Percentiles rank a stretch among this genome's conserved stretches.
Evolutionary conservation across 2,113 vertebrate species (phyloP).

Genomic region (Petrocephalus zakoni): DNA sequence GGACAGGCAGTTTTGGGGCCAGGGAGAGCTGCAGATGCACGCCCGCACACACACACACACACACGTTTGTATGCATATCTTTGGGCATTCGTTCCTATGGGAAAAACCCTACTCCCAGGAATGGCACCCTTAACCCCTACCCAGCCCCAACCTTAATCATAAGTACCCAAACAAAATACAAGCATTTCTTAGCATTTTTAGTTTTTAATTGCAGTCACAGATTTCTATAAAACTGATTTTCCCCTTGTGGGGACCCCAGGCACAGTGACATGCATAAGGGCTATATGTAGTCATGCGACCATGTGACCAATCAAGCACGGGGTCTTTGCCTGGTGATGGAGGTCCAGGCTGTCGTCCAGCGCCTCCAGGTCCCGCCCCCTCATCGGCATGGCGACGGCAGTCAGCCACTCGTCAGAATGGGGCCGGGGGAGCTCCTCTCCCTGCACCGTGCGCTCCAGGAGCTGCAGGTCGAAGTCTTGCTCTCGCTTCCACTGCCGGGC

Average conservation of each 20-base stretch:
- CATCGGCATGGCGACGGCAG: slow-evolving; percentile 59
- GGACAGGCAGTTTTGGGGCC: slow-evolving; percentile 88
- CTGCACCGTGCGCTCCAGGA: slow-evolving; percentile 82
- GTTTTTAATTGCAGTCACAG: not conserved
- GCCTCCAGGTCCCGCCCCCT: slow-evolving; percentile 81
- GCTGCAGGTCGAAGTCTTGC: slow-evolving; percentile 97
- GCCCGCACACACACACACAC: not conserved
- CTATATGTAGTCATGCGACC: not conserved
- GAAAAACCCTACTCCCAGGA: not conserved
- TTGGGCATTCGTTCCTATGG: not conserved
- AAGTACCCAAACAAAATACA: not conserved
- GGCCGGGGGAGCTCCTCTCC: slow-evolving; percentile 70
- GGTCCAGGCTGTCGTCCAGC: slow-evolving; percentile 85
- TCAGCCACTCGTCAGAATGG: slow-evolving; percentile 77
- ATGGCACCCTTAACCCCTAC: too few species aligned
- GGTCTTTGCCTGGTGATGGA: slow-evolving; percentile 83
- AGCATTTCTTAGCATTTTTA: not conserved
- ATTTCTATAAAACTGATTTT: not conserved
- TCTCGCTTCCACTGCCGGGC: slow-evolving; percentile 87
- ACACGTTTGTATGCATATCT: not conserved
- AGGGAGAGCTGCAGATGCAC: slow-evolving; percentile 75
- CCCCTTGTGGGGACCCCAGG: not conserved
- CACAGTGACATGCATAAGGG: not conserved
- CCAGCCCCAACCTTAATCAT: not conserved
- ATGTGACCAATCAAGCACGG: not conserved